phyloP scores from a whole-genome alignment of 1,140 invertebrate genomes.

The Micrasema minimum region DNA sequence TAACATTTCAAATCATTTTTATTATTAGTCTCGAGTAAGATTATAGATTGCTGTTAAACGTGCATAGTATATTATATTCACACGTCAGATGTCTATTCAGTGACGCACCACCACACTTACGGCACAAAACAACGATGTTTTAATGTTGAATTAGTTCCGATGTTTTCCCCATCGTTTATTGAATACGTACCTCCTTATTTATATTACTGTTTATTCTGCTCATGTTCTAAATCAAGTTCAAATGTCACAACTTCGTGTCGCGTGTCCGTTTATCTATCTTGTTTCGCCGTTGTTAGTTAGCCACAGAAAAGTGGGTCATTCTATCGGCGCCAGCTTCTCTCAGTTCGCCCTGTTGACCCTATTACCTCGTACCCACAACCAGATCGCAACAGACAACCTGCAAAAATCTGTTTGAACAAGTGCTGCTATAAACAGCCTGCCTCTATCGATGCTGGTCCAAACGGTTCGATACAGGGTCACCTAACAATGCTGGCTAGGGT shows the following conservation, averaged over 20 bases:
- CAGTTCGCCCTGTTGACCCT: background rate
- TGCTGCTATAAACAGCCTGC: conserved; percentile 8
- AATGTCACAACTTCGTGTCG: conserved; percentile 23
- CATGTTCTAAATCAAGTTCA: conserved; percentile 23
- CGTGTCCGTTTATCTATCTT: background rate
- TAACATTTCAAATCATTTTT: too few species aligned
- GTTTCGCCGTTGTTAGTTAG: background rate
- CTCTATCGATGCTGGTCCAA: conserved; percentile 5
- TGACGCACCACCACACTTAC: too few species aligned
- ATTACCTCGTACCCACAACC: background rate
- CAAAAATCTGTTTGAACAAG: background rate
- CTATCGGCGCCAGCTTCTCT: conserved; percentile 13
- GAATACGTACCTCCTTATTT: too few species aligned
- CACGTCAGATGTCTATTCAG: too few species aligned
- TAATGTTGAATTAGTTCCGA: too few species aligned
- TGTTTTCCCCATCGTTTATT: too few species aligned
- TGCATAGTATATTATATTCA: too few species aligned
- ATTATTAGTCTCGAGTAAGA: too few species aligned
- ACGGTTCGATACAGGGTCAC: background rate
- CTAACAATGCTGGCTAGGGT: conserved; percentile 7
- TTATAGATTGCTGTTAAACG: too few species aligned
- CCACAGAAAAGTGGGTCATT: conserved; percentile 6
- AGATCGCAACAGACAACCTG: conserved; percentile 7
- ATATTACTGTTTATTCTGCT: too few species aligned
- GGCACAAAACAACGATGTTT: too few species aligned